Evolutionary conservation across 2,113 vertebrate species (phyloP).

Genomic region (Elephas maximus): DNA sequence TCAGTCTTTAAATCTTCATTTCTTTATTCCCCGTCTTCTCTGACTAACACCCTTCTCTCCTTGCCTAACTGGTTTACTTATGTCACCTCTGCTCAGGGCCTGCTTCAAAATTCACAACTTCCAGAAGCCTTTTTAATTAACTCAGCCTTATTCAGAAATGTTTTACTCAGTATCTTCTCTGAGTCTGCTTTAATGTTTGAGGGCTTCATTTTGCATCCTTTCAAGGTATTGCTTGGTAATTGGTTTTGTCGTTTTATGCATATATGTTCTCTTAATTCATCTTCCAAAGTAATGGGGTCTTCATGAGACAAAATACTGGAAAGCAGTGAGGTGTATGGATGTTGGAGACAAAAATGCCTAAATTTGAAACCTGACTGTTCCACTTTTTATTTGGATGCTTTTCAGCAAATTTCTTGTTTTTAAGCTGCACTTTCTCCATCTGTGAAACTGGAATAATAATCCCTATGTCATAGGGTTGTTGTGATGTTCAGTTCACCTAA

Average conservation of each 20-base stretch:
- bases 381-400: conserved; percentile 47
- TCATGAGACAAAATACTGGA: conserved; percentile 36
- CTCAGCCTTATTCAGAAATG: conserved; percentile 7
- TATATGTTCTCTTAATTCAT: conserved; percentile 61
- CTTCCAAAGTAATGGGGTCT: conserved; percentile 24
- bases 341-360: conserved; percentile 12
- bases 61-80: neutral
- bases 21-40: neutral
- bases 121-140: conserved; percentile 50
- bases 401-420: conserved; percentile 40
- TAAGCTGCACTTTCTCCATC: neutral
- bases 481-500: neutral
- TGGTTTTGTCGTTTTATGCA: conserved; percentile 71
- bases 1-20: neutral
- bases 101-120: conserved; percentile 52
- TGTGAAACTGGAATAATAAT: neutral
- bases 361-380: conserved; percentile 20
- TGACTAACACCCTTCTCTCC: neutral
- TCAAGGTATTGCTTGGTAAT: conserved; percentile 67
- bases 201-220: conserved; percentile 58
- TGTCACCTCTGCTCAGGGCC: neutral
- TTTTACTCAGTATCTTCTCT: neutral
- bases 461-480: neutral
- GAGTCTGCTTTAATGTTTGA: conserved; percentile 53
- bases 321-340: neutral